phyloP scores from a whole-genome alignment of 2,113 vertebrate species.

The Columba janthina region DNA sequence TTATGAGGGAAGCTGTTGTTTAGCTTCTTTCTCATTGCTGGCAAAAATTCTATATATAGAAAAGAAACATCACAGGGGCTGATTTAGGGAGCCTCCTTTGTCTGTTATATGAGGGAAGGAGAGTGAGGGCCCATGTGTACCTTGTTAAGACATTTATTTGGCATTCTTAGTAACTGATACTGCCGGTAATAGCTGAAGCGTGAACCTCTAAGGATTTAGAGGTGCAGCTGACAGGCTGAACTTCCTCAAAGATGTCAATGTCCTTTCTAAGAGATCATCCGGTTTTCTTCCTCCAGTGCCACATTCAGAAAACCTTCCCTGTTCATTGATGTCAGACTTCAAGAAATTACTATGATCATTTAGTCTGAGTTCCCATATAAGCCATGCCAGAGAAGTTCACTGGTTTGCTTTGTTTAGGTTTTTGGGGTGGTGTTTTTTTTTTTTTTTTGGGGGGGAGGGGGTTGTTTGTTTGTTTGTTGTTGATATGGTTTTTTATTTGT shows the following conservation, averaged over 20 bases:
- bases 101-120: background rate
- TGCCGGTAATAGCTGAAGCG: background rate
- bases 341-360: background rate
- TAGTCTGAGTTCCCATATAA: background rate
- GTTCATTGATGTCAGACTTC: background rate
- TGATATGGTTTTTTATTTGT: background rate
- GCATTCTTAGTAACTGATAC: background rate
- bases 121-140: background rate
- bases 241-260: background rate
- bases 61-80: background rate
- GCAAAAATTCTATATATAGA: slow-evolving; percentile 3
- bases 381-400: background rate
- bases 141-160: background rate
- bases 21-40: slow-evolving; percentile 6
- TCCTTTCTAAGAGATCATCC: background rate
- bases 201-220: background rate
- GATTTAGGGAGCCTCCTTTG: background rate
- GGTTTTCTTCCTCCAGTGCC: background rate
- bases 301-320: background rate
- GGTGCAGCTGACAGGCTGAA: background rate
- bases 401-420: background rate
- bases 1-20: background rate
- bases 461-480: background rate
- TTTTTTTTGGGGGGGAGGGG: no score
- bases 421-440: no score